These are phyloP conservation scores for Plestiodon gilberti DNA, from an alignment of 2,113 vertebrate species.

Conservation along the genomic window DNA sequence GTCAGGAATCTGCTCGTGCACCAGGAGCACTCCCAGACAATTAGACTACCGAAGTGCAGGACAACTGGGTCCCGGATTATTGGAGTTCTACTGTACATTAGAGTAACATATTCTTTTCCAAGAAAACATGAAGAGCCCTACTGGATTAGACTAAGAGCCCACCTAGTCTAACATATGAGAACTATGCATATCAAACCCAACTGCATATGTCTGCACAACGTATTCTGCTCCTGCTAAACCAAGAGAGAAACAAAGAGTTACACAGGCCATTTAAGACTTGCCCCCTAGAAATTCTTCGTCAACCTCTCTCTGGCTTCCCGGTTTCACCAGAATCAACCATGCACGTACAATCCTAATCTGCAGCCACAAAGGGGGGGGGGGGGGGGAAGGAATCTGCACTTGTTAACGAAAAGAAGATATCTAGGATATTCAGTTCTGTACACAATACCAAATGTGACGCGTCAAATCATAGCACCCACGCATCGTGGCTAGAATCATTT, in stretches of 20 bases:
- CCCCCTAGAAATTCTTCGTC: background rate
- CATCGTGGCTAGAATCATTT: background rate
- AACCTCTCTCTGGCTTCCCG: background rate
- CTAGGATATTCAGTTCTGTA: background rate
- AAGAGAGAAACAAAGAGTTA: background rate
- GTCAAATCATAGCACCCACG: background rate
- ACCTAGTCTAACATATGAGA: background rate
- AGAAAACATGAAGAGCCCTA: background rate
- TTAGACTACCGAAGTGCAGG: too few relatives aligned
- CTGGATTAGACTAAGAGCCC: background rate
- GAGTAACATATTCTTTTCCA: background rate
- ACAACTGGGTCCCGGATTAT: too few relatives aligned
- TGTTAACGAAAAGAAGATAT: background rate
- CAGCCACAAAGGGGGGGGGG: background rate
- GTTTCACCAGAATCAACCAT: background rate
- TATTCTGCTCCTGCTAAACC: background rate
- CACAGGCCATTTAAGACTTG: background rate
- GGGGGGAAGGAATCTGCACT: background rate
- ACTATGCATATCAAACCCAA: background rate
- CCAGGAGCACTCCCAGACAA: too few relatives aligned
- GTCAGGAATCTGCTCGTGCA: too few relatives aligned
- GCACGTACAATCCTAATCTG: background rate
- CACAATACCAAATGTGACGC: background rate
- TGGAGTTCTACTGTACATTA: background rate
- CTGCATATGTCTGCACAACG: background rate